Conservation (phyloP, 92 coral and sea anemone genomes). For the Phenganax subtilis region DNA sequence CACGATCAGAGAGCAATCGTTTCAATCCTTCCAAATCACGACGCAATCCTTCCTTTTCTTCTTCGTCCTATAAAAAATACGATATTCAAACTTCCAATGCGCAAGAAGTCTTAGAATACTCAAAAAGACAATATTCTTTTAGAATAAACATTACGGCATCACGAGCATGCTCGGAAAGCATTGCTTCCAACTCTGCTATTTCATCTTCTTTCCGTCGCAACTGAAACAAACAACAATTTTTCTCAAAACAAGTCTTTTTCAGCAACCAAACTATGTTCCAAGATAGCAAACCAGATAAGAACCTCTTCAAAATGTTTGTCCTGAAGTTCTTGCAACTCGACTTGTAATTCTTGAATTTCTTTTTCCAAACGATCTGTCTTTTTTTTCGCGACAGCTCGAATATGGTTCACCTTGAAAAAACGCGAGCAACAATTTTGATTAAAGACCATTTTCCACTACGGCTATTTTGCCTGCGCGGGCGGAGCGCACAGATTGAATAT, state of each 20-base stretch:
- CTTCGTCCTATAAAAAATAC: conserved; percentile 2
- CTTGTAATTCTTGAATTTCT: conserved; percentile 52
- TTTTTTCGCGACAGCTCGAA: conserved; percentile 34
- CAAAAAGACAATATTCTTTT: neutral
- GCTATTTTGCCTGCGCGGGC: too few relatives aligned
- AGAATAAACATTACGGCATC: conserved; percentile 24
- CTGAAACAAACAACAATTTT: conserved; percentile 1
- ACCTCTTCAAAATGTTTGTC: conserved; percentile 74
- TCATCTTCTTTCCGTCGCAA: conserved; percentile 40
- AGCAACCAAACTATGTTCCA: neutral
- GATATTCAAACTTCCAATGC: neutral
- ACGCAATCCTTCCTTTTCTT: conserved; percentile 6
- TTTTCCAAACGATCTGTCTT: conserved; percentile 43
- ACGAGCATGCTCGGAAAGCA: conserved; percentile 34
- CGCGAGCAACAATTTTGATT: neutral
- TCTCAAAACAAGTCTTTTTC: neutral
- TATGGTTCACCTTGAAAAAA: conserved; percentile 20
- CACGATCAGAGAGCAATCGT: conserved; percentile 14
- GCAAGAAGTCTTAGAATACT: neutral
- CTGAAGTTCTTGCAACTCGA: conserved; percentile 56
- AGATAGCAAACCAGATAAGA: neutral
- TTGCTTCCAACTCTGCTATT: conserved; percentile 24
- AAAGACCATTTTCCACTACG: neutral
- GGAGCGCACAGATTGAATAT: too few relatives aligned
- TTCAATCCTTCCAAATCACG: conserved; percentile 28